phyloP scores from a whole-genome alignment of 1,140 invertebrate genomes.

The Heterodera schachtii region DNA sequence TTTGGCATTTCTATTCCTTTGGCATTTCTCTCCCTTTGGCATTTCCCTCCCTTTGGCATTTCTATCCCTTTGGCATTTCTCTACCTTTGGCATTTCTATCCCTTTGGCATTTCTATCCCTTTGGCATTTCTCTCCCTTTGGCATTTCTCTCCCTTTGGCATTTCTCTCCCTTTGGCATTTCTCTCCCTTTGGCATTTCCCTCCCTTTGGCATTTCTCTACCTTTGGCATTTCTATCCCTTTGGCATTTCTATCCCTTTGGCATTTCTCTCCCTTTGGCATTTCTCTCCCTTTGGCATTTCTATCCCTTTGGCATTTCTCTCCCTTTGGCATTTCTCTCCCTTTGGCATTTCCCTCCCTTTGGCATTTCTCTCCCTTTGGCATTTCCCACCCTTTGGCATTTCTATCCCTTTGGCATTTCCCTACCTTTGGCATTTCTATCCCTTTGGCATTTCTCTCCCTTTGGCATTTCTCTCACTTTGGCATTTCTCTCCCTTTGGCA shows the following conservation, averaged over 20 bases:
- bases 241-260: no score
- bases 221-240: not conserved
- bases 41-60: not conserved
- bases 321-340: no score
- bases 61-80: not conserved
- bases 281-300: not conserved
- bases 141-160: not conserved
- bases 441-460: not conserved
- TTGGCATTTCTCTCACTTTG: no score
- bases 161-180: not conserved
- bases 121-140: not conserved
- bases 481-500: not conserved
- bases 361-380: no score
- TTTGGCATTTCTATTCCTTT: no score
- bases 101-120: no score
- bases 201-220: not conserved
- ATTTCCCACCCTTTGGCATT: not conserved
- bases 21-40: no score
- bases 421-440: not conserved
- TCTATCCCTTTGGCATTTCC: no score
- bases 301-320: no score
- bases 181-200: no score
- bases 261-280: not conserved
- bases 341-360: not conserved
- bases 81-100: no score